phyloP scores from a whole-genome alignment of 1,140 invertebrate genomes.

The Camponotus floridanus region DNA sequence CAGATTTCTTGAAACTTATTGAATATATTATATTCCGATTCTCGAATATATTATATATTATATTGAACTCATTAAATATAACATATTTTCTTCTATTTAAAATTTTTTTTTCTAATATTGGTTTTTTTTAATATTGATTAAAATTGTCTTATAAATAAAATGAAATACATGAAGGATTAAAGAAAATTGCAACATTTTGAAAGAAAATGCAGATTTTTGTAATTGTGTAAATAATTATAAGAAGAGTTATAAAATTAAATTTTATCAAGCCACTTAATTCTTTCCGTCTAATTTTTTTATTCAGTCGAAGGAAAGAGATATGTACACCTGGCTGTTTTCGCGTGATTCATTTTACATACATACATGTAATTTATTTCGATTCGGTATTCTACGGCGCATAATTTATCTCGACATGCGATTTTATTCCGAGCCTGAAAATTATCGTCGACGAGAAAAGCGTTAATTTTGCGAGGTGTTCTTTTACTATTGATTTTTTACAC shows the following conservation, averaged over 20 bases:
- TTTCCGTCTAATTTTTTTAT: slow-evolving; percentile 10
- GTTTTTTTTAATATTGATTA: background rate
- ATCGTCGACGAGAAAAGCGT: background rate
- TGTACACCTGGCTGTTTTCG: background rate
- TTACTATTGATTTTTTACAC: background rate
- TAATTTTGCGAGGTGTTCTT: slow-evolving; percentile 10
- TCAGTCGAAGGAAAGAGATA: background rate
- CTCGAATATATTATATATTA: too few relatives aligned
- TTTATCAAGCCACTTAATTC: slow-evolving; percentile 26
- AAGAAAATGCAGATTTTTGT: background rate
- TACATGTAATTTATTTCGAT: slow-evolving; percentile 47
- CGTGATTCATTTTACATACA: slow-evolving; percentile 12
- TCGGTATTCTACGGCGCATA: background rate
- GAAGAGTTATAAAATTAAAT: slow-evolving; percentile 5
- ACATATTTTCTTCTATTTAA: background rate
- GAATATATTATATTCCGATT: too few relatives aligned
- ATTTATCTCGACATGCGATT: slow-evolving; percentile 35
- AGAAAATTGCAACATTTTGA: slow-evolving; percentile 11
- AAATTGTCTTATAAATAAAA: background rate
- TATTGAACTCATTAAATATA: background rate
- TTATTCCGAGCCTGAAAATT: slow-evolving; percentile 16
- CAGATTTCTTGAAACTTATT: background rate
- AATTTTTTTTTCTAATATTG: background rate
- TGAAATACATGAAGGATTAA: background rate
- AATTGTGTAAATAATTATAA: background rate